These are phyloP conservation scores for Xestia ashworthii DNA, from an alignment of 2,888 invertebrate species.

Conservation along the genomic window DNA sequence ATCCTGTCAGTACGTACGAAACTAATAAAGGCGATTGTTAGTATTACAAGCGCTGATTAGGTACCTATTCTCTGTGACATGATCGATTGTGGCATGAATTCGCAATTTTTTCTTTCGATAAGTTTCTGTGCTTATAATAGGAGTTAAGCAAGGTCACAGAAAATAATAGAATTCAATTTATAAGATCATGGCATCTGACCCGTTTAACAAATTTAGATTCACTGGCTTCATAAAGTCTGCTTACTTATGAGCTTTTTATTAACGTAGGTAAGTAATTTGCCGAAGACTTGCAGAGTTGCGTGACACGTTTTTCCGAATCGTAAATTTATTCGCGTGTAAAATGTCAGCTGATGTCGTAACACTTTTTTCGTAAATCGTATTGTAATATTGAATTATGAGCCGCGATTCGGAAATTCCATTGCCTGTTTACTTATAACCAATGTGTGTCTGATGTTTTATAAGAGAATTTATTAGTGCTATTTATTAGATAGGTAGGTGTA, in stretches of 20 bases:
- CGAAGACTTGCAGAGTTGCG: constrained; percentile 65
- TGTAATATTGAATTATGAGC: constrained; percentile 59
- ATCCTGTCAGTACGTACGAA: constrained; percentile 83
- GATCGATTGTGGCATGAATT: constrained; percentile 15
- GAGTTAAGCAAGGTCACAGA: constrained; percentile 63
- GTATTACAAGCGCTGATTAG: constrained; percentile 31
- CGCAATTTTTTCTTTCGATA: constrained; percentile 14
- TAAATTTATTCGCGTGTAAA: constrained; percentile 63
- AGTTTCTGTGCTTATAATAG: constrained; percentile 22
- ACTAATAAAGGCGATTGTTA: constrained; percentile 36
- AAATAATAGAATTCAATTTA: constrained; percentile 73
- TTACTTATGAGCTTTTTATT: constrained; percentile 43
- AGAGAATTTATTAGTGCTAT: constrained; percentile 20
- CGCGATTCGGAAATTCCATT: constrained; percentile 39
- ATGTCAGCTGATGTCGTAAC: constrained; percentile 69
- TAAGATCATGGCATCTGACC: constrained; percentile 68
- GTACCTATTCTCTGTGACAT: constrained; percentile 29
- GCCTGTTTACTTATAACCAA: not conserved
- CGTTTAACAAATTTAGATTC: constrained; percentile 53
- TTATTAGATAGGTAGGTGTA: not conserved
- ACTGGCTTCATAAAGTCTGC: constrained; percentile 12
- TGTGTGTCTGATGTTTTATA: constrained; percentile 11
- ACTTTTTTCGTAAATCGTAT: constrained; percentile 62
- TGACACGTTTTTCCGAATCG: constrained; percentile 59
- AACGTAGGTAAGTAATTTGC: constrained; percentile 64